Evolutionary conservation across 2,888 invertebrate species (phyloP).

Genomic region (Listrodromus nycthemerus): DNA sequence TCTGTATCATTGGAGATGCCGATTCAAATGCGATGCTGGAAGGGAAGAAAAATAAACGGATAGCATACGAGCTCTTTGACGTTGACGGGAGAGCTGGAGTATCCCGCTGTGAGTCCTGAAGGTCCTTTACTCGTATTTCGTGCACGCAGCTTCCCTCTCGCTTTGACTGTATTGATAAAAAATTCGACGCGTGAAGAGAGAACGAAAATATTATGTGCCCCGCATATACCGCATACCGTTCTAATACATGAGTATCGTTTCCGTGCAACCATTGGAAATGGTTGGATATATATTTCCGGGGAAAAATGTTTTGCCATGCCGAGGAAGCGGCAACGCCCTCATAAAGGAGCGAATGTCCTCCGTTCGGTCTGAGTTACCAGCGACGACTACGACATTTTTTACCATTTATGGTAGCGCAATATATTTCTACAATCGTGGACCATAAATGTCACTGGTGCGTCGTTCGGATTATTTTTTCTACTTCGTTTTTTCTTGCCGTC

Average conservation of each 20-base stretch:
- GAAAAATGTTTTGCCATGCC: constrained; percentile 2
- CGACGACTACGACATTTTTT: background rate
- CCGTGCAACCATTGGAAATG: background rate
- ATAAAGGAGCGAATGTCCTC: background rate
- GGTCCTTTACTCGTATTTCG: constrained; percentile 46
- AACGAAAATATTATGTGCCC: constrained; percentile 17
- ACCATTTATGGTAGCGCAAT: background rate
- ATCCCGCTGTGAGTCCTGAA: constrained; percentile 23
- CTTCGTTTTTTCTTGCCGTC: background rate
- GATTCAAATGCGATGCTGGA: too few species aligned
- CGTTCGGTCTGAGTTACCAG: background rate
- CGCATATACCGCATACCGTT: background rate
- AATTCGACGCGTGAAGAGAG: constrained; percentile 39
- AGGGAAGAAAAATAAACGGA: constrained; percentile 19
- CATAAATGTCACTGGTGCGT: background rate
- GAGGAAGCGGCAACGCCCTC: background rate
- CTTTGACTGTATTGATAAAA: constrained; percentile 21
- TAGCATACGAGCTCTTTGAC: constrained; percentile 40
- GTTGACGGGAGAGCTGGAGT: constrained; percentile 14
- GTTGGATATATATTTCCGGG: background rate
- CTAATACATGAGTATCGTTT: background rate
- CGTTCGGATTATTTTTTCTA: background rate
- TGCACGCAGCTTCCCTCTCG: constrained; percentile 32
- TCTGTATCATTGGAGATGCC: background rate
- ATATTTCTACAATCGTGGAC: background rate